Conservation (phyloP, 2,888 invertebrate species). For the Nephrotoma appendiculata region DNA sequence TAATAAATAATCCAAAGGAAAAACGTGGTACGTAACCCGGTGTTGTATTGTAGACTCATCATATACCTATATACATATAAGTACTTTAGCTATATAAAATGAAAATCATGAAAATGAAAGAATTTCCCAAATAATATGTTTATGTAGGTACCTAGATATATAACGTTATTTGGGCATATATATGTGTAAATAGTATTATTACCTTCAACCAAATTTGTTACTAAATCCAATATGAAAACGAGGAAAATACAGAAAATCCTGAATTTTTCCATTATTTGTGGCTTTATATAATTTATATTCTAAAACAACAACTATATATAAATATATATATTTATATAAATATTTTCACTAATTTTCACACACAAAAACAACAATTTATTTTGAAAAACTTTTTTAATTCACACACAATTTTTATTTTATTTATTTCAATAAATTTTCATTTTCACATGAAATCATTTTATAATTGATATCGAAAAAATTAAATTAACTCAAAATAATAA, state of each 20-base stretch:
- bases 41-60: not conserved
- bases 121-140: not conserved
- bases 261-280: not conserved
- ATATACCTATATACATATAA: not conserved
- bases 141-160: not conserved
- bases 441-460: not conserved
- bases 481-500: not conserved
- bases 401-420: not conserved
- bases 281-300: not conserved
- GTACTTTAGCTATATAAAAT: not conserved
- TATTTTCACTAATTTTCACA: not conserved
- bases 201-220: not conserved
- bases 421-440: not conserved
- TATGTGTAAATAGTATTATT: not conserved
- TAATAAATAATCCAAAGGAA: not conserved
- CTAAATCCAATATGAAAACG: not conserved
- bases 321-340: not conserved
- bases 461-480: not conserved
- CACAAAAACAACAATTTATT: not conserved
- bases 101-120: not conserved
- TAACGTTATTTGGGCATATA: not conserved
- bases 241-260: not conserved
- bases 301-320: not conserved
- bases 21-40: not conserved
- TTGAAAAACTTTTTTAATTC: not conserved